Base-by-base conservation (phyloP, 2,113 vertebrate genomes). In the Prolemur simus region DNA sequence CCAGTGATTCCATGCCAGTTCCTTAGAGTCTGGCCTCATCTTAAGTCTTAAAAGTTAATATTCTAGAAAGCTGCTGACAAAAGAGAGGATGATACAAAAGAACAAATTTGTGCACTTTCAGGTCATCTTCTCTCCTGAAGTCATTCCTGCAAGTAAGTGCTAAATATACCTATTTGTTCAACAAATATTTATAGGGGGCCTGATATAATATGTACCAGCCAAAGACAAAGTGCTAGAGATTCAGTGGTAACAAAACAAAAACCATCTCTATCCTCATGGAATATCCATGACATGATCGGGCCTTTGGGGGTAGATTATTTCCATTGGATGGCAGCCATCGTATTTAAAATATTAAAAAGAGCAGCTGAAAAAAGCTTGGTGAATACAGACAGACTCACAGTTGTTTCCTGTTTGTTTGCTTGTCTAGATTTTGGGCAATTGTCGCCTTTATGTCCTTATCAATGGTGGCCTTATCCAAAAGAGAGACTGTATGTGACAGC, bases 381-480 rank as follows among this genome's bases (percentile, higher is more conserved):
- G 23, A 63, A 49, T 27, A 42, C 34, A 60, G 8, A 87, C 27
- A 93, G 86, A 47, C 49, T 4, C 4, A 1, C 68, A 94, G 52
- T 71, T 95, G 68, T 87, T 78, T 94, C 71, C 81, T 77, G 34
- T 52, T 34, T 69, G 8, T 81, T 54, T 78, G 74, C 47, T 80
- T 82, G 73, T 83, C 73, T 76, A 66, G 84, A 69, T 84, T 69
- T 52, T 64, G 60, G 73, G 63, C 60, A 74, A 84, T 8, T 76
- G 73, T 54, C 0, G 2, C 66, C 34, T 97, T 93, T 77, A 64
- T 63, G 84, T 42, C 27, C 52, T 74, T 86, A 93, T 87, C 87
- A 87, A 63, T 87, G 45, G 64, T 10, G 81, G 86, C 78, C 78
- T 95, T 94, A 94, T 81, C 34, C 74, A 58, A 85, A 91, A 92